phyloP scores from a whole-genome alignment of 2,888 invertebrate genomes.

The Pandemis corylana region DNA sequence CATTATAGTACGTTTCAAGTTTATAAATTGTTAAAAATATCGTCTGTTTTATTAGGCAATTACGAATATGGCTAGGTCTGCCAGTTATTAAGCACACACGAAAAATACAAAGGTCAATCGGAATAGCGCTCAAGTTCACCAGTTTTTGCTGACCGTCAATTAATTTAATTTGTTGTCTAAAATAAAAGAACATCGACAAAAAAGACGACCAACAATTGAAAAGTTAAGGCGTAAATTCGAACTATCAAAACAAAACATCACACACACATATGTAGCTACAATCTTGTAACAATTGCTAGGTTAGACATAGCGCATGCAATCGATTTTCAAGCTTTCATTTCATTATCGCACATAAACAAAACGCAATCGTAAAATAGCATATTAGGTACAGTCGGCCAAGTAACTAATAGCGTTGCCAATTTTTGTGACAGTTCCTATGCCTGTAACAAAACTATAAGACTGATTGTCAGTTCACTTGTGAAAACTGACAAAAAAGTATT shows the following conservation, averaged over 20 bases:
- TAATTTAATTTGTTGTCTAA: slow-evolving; percentile 16
- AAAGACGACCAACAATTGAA: not conserved
- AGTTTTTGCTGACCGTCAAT: slow-evolving; percentile 15
- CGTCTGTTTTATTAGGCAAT: not conserved
- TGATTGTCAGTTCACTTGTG: too few species aligned
- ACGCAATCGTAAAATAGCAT: not conserved
- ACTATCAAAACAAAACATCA: not conserved
- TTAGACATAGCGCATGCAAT: not conserved
- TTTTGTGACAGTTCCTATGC: too few species aligned
- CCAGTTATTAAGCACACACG: not conserved
- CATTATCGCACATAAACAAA: not conserved
- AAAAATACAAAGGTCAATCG: not conserved
- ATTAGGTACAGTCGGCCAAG: too few species aligned
- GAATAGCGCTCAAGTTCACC: not conserved
- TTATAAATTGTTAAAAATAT: not conserved
- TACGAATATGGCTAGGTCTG: not conserved
- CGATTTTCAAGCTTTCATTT: slow-evolving; percentile 7
- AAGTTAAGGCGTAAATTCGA: not conserved
- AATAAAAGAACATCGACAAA: slow-evolving; percentile 15
- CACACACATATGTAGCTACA: not conserved
- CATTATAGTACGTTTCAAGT: not conserved
- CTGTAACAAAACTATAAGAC: too few species aligned
- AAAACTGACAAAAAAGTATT: too few species aligned
- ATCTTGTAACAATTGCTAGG: not conserved
- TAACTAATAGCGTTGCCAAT: too few species aligned